These are phyloP conservation scores for Sus cebifrons DNA, from an alignment of 2,797 vertebrate species.

Conservation along the genomic window DNA sequence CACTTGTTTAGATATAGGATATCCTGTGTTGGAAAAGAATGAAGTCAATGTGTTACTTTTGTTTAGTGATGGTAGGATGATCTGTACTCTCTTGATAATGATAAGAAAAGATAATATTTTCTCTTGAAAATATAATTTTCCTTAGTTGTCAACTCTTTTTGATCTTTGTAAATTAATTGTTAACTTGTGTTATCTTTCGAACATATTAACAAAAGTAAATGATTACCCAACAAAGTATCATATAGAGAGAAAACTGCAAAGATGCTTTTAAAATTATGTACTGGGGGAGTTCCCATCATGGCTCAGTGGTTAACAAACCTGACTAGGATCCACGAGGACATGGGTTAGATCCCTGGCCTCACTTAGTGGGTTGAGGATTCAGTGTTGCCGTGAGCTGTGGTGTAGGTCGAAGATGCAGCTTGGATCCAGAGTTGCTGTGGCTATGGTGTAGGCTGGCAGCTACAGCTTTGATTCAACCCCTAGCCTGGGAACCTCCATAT, in stretches of 20 bases:
- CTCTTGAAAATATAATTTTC: background rate
- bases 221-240: background rate
- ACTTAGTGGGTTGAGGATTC: no score
- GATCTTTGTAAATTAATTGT: background rate
- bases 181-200: background rate
- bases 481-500: no score
- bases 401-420: no score
- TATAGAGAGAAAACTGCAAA: background rate
- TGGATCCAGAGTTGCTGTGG: no score
- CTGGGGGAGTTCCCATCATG: background rate
- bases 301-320: no score
- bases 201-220: background rate
- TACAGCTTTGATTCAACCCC: no score
- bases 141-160: background rate
- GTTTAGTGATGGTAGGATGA: background rate
- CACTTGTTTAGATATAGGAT: constrained; percentile 2
- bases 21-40: constrained; percentile 5
- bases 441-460: no score
- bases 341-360: no score
- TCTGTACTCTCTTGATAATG: background rate
- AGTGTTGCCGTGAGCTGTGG: no score
- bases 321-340: no score
- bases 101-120: background rate
- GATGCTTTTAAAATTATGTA: background rate
- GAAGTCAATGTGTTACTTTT: background rate